Conservation (phyloP, 2,113 vertebrate species). For the Gambusia holbrooki region DNA sequence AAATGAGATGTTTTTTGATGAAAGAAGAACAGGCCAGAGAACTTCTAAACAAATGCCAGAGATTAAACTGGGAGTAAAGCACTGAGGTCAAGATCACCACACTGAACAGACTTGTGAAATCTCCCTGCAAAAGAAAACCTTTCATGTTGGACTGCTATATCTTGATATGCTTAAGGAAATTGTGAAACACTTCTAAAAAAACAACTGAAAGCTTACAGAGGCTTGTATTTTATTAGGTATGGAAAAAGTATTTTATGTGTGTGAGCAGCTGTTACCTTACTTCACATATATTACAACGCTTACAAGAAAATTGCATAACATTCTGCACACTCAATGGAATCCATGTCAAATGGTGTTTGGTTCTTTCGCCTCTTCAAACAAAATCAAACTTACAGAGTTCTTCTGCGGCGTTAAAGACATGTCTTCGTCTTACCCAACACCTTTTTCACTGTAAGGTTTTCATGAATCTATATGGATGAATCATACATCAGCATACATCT, state of each 20-base stretch:
- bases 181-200: not conserved
- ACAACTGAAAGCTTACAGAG: not conserved
- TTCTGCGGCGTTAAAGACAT: constrained; percentile 5
- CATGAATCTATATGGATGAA: constrained; percentile 27
- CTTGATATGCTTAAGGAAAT: not conserved
- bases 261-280: constrained; percentile 32
- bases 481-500: constrained; percentile 46
- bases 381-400: constrained; percentile 1
- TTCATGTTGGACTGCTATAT: not conserved
- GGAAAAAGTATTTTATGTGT: not conserved
- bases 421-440: constrained; percentile 18
- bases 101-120: constrained; percentile 2
- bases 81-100: constrained; percentile 15
- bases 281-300: not conserved
- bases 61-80: constrained; percentile 17
- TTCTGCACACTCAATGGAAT: not conserved
- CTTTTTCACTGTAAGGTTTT: constrained; percentile 17
- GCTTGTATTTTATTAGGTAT: constrained; percentile 12
- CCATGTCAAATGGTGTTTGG: not conserved
- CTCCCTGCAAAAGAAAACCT: not conserved
- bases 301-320: not conserved
- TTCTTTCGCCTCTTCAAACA: not conserved
- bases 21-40: constrained; percentile 17
- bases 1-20: constrained; percentile 19
- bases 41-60: constrained; percentile 32